These are phyloP conservation scores for Choloepus didactylus DNA, from an alignment of 2,797 vertebrate species.

Conservation along the genomic window DNA sequence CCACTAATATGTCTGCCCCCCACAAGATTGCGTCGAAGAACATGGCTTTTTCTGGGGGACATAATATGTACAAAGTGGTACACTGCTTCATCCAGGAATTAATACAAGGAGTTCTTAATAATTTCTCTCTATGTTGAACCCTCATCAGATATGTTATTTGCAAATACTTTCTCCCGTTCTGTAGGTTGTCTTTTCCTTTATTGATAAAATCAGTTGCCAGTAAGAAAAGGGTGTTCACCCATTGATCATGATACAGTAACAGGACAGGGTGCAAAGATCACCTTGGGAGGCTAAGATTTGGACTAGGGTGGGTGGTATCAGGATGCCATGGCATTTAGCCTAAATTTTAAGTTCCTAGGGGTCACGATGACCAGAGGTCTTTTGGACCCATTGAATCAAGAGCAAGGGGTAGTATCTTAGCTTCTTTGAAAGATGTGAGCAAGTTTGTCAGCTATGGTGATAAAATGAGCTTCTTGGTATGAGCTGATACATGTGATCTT, in stretches of 20 bases:
- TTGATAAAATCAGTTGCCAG: not conserved
- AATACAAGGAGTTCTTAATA: no score
- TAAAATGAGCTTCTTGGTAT: conserved; percentile 31
- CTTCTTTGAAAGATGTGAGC: conserved; percentile 14
- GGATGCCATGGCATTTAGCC: not conserved
- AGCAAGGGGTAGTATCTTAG: not conserved
- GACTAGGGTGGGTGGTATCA: not conserved
- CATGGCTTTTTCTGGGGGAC: no score
- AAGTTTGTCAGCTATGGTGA: not conserved
- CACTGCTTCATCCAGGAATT: no score
- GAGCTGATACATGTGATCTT: not conserved
- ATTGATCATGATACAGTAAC: not conserved
- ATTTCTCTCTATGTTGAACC: no score
- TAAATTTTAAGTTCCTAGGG: not conserved
- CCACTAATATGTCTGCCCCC: no score
- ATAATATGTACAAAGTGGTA: no score
- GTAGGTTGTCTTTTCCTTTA: no score
- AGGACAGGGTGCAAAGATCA: not conserved
- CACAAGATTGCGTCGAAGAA: no score
- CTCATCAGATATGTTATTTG: no score
- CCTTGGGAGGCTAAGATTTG: not conserved
- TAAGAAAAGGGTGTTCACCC: not conserved
- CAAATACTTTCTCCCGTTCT: no score
- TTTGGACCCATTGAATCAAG: not conserved
- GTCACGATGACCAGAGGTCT: not conserved